Evolutionary conservation across 2,797 vertebrate species (phyloP).

Genomic region (Sebastes kiyomatsui): DNA sequence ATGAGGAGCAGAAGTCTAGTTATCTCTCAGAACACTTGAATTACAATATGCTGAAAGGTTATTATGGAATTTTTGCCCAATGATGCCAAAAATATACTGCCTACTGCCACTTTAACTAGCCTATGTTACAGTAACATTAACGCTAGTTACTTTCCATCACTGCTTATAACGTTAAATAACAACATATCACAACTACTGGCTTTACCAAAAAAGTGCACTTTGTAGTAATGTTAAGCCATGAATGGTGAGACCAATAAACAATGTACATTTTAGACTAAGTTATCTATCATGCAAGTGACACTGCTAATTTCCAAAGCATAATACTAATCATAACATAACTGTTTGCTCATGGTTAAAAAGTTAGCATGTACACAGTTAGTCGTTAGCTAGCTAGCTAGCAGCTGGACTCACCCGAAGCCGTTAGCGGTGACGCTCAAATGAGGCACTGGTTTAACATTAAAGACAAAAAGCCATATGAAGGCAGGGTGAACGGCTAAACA

Average conservation of each 20-base stretch:
- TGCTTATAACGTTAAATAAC: neutral
- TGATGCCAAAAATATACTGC: fast-evolving
- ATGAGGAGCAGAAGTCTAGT: fast-evolving
- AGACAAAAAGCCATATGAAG: neutral
- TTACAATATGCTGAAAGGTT: too few relatives aligned
- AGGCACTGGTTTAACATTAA: neutral
- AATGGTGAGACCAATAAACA: too few relatives aligned
- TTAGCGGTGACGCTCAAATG: fast-evolving
- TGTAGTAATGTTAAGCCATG: too few relatives aligned
- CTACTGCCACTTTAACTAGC: too few relatives aligned
- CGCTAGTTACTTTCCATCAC: neutral
- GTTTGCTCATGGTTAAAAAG: fast-evolving
- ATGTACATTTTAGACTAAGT: too few relatives aligned
- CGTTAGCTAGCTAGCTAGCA: neutral
- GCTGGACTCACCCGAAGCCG: neutral
- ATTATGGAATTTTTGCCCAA: too few relatives aligned
- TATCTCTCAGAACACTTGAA: too few relatives aligned
- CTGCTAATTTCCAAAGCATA: too few relatives aligned
- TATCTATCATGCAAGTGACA: too few relatives aligned
- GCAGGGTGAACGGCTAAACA: neutral
- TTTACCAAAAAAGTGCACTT: too few relatives aligned
- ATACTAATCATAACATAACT: neutral
- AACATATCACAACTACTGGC: fast-evolving
- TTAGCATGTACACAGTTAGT: neutral
- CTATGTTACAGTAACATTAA: neutral